A percentile compares a stretch with the other conserved stretches of the same genome.
Conservation (phyloP, 2,888 invertebrate genomes). For the Leucophora obtusa region DNA sequence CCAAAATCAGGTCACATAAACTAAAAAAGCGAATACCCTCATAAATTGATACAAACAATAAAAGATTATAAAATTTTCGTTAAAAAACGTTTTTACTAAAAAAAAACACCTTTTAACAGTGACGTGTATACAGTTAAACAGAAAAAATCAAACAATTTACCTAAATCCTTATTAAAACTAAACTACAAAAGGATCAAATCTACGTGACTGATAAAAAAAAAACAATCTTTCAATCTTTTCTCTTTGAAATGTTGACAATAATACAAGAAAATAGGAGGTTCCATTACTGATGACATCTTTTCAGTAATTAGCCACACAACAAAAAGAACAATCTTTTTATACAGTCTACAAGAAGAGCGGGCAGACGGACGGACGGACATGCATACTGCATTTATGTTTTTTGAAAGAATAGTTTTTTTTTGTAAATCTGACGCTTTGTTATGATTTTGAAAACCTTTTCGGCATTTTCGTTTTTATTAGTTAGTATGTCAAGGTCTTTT, state of each 20-base stretch:
- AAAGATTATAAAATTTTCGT: conserved; percentile 22
- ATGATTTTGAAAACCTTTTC: neutral
- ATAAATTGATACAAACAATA: conserved; percentile 16
- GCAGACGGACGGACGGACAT: neutral
- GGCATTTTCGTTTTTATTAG: conserved; percentile 23
- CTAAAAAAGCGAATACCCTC: conserved; percentile 13
- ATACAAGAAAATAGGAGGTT: conserved; percentile 13
- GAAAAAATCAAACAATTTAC: conserved; percentile 11
- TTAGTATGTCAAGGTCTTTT: conserved; percentile 33
- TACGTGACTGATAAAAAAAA: neutral
- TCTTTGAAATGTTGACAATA: conserved; percentile 15
- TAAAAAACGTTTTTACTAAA: conserved; percentile 1
- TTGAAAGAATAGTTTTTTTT: neutral
- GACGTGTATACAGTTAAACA: neutral
- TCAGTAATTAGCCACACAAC: conserved; percentile 50
- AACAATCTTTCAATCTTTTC: conserved; percentile 1
- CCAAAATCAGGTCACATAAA: conserved; percentile 32
- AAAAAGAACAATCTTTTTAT: conserved; percentile 37
- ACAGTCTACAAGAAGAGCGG: neutral
- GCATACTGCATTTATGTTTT: neutral
- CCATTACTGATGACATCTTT: conserved; percentile 52
- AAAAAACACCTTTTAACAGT: conserved; percentile 35
- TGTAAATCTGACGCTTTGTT: neutral
- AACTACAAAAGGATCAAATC: conserved; percentile 4
- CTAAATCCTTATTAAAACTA: conserved; percentile 2